Conservation (phyloP, 2,888 invertebrate genomes). For the Xestia ashworthii region DNA sequence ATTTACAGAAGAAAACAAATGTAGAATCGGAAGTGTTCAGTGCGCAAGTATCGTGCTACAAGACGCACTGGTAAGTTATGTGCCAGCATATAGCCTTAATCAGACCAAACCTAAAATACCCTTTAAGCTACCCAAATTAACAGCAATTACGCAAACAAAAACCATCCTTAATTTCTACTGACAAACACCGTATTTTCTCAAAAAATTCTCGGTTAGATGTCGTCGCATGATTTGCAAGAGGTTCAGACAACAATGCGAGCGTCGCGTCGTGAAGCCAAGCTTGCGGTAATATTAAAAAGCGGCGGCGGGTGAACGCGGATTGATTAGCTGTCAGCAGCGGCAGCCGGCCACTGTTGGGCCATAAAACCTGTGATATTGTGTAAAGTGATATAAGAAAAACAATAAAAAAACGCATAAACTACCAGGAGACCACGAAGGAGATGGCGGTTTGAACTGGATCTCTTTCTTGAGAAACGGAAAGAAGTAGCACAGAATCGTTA, state of each 20-base stretch:
- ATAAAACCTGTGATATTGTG: slow-evolving; percentile 43
- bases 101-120: not conserved
- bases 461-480: no score
- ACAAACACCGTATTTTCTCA: slow-evolving; percentile 24
- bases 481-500: no score
- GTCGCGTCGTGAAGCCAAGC: slow-evolving; percentile 63
- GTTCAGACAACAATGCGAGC: slow-evolving; percentile 60
- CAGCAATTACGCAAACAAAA: slow-evolving; percentile 34
- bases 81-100: not conserved
- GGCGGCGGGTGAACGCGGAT: slow-evolving; percentile 68
- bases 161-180: slow-evolving; percentile 1
- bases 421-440: no score
- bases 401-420: no score
- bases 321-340: slow-evolving; percentile 78
- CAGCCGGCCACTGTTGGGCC: slow-evolving; percentile 52
- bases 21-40: no score
- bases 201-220: slow-evolving; percentile 43
- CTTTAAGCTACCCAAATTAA: not conserved
- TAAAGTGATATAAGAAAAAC: not conserved
- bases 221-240: slow-evolving; percentile 43
- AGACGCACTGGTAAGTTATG: no score
- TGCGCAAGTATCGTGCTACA: no score
- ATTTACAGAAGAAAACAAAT: no score
- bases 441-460: no score
- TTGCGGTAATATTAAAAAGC: slow-evolving; percentile 73